These are phyloP conservation scores for Coendou prehensilis DNA, from an alignment of 2,797 vertebrate genomes.

Conservation along the genomic window DNA sequence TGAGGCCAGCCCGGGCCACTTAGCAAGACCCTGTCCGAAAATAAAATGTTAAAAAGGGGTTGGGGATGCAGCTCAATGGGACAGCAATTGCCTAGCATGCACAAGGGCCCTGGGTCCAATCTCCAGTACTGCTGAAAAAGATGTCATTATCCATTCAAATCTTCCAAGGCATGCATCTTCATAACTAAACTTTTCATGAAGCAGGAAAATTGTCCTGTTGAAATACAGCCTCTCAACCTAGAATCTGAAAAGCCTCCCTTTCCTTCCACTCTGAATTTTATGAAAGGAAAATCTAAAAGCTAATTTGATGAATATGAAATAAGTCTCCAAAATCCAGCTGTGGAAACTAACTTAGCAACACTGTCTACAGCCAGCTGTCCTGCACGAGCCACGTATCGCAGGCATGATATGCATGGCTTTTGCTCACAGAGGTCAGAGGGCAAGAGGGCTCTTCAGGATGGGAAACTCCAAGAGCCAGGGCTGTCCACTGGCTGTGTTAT, in stretches of 20 bases:
- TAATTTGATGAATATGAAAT: conserved; percentile 47
- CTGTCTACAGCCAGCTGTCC: neutral
- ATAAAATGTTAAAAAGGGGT: neutral
- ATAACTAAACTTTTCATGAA: conserved; percentile 77
- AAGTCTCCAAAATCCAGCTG: neutral
- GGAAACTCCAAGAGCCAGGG: neutral
- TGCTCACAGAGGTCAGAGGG: neutral
- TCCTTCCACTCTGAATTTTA: neutral
- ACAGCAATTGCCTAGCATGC: neutral
- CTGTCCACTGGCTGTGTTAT: neutral
- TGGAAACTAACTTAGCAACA: conserved; percentile 56
- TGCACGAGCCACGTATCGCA: neutral
- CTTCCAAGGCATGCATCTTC: conserved; percentile 66
- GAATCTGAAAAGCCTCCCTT: neutral
- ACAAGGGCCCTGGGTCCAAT: neutral
- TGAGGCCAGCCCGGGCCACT: neutral
- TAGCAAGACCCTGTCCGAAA: neutral
- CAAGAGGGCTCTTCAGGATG: neutral
- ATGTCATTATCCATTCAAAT: conserved; percentile 79
- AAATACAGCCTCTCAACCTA: neutral
- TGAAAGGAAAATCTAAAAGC: neutral
- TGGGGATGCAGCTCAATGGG: neutral
- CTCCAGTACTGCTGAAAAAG: conserved; percentile 66
- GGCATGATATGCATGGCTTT: neutral
- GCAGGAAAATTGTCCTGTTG: neutral